Evolutionary conservation across 2,113 vertebrate genomes (phyloP).

Genomic region (Puntigrus tetrazona): DNA sequence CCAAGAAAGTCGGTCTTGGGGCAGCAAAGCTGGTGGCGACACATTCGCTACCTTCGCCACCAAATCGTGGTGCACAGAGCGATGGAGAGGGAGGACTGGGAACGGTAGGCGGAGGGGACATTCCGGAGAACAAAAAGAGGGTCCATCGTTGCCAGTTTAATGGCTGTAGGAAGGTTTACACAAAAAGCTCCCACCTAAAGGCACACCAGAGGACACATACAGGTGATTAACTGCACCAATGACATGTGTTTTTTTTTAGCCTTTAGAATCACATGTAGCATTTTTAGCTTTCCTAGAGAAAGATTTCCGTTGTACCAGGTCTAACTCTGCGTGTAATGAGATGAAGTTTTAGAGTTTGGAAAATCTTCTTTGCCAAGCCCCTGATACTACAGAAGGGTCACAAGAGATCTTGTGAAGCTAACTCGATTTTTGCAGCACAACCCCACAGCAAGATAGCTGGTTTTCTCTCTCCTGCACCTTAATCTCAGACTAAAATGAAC

Average conservation of each 20-base stretch:
- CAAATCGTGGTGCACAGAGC: slow-evolving; percentile 60
- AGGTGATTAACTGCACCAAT: slow-evolving; percentile 74
- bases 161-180: slow-evolving; percentile 99
- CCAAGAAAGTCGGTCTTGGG: slow-evolving; percentile 89
- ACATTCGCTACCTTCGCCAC: slow-evolving; percentile 72
- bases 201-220: slow-evolving; percentile 99
- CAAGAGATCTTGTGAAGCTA: slow-evolving; percentile 3
- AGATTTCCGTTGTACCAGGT: not conserved
- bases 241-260: not conserved
- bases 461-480: slow-evolving; percentile 59
- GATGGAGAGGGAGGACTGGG: slow-evolving; percentile 82
- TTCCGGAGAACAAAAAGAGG: slow-evolving; percentile 97
- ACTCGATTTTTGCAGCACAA: slow-evolving; percentile 12
- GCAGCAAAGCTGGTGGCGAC: slow-evolving; percentile 85
- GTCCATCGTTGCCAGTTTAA: slow-evolving; percentile 99
- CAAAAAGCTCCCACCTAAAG: slow-evolving; percentile 99
- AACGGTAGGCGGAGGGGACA: slow-evolving; percentile 83
- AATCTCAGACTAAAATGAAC: slow-evolving; percentile 74
- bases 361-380: slow-evolving; percentile 16
- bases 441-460: not conserved
- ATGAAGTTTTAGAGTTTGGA: slow-evolving; percentile 10
- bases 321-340: not conserved
- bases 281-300: slow-evolving; percentile 1
- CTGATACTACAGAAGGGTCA: not conserved
- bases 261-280: not conserved